Conservation (phyloP, 2,888 invertebrate genomes). For the Myathropa florea region DNA sequence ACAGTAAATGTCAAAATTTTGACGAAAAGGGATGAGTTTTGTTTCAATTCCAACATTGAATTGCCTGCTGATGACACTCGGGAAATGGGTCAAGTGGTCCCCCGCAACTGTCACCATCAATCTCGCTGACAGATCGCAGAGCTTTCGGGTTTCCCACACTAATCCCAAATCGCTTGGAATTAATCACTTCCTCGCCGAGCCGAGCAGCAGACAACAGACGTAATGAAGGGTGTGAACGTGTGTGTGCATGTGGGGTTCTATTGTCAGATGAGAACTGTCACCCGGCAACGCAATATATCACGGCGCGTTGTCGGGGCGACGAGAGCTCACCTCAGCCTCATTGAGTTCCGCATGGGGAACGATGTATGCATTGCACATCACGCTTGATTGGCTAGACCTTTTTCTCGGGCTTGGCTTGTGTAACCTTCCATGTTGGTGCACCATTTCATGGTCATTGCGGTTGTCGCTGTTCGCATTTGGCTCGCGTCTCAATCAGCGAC, state of each 20-base stretch:
- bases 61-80: neutral
- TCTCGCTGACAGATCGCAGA: slow-evolving; percentile 5
- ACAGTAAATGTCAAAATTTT: neutral
- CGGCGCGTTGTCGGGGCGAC: neutral
- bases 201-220: neutral
- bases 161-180: neutral
- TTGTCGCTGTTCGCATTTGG: slow-evolving; percentile 37
- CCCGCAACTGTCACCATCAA: neutral
- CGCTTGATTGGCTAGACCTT: neutral
- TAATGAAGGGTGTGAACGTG: neutral
- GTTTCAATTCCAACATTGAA: no score
- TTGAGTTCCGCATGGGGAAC: neutral
- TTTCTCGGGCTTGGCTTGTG: neutral
- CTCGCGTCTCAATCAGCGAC: slow-evolving; percentile 52
- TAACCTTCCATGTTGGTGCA: neutral
- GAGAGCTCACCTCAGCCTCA: neutral
- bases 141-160: neutral
- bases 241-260: neutral
- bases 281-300: neutral
- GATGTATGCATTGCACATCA: neutral
- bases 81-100: neutral
- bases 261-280: neutral
- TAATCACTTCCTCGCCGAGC: neutral
- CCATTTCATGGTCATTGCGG: slow-evolving; percentile 46
- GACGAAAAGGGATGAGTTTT: neutral